These are phyloP conservation scores for Neomorphus geoffroyi DNA, from an alignment of 2,797 vertebrate genomes.

Conservation along the genomic window DNA sequence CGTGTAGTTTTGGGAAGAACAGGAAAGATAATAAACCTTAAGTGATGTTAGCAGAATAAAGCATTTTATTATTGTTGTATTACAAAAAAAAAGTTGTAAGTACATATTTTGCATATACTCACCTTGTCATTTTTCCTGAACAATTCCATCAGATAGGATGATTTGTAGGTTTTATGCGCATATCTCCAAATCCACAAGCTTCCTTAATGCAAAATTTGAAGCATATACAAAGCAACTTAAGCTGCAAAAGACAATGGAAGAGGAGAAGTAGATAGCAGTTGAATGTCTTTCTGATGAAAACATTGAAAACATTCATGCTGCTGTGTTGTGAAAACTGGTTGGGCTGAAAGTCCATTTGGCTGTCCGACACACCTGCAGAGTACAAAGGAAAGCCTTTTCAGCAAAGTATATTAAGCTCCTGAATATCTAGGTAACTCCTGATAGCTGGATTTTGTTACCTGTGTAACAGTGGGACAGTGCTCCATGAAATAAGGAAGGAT, in stretches of 20 bases:
- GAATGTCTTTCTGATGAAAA: neutral
- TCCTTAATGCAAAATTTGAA: neutral
- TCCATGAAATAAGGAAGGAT: neutral
- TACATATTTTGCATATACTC: neutral
- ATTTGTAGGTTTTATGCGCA: neutral
- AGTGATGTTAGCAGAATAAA: neutral
- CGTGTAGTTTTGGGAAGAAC: neutral
- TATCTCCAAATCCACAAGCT: neutral
- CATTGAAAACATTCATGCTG: neutral
- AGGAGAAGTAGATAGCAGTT: neutral
- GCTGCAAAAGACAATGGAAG: neutral
- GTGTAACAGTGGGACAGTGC: neutral
- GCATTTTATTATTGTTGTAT: neutral
- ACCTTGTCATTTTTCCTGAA: neutral
- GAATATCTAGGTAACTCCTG: neutral
- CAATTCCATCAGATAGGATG: neutral
- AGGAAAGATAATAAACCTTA: neutral
- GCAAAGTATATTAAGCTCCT: neutral
- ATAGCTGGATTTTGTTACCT: neutral
- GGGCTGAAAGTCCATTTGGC: neutral
- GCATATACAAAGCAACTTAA: neutral
- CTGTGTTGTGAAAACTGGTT: neutral
- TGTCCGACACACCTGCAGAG: neutral
- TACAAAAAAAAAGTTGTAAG: neutral
- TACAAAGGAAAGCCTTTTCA: neutral